A percentile compares a stretch with the other conserved stretches of the same genome.
Conservation (phyloP, 2,113 vertebrate genomes). For the Apistogramma diplotaenia region DNA sequence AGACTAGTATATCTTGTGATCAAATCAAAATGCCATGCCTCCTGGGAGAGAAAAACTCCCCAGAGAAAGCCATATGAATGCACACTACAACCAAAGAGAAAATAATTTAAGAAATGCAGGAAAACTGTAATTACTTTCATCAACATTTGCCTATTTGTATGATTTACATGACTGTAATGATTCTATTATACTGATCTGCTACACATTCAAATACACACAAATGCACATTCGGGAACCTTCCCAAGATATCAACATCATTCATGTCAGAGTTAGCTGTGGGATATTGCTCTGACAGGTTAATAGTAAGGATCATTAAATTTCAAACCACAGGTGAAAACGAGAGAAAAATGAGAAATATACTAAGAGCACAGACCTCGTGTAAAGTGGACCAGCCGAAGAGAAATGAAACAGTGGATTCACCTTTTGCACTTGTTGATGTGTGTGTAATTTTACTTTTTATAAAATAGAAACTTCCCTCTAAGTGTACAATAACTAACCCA, state of each 20-base stretch:
- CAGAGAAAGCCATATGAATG: neutral
- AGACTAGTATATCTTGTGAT: neutral
- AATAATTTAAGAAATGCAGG: neutral
- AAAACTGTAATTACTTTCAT: neutral
- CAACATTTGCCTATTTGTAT: neutral
- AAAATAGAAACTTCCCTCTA: too few species aligned
- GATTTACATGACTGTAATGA: neutral
- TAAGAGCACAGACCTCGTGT: neutral
- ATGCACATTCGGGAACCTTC: neutral
- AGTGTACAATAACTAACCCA: too few species aligned
- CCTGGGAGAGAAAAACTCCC: constrained; percentile 1
- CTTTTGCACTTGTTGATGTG: neutral
- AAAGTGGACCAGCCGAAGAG: neutral
- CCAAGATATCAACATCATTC: neutral
- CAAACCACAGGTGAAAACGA: neutral
- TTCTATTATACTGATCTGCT: neutral
- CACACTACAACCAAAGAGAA: neutral
- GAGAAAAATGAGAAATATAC: neutral
- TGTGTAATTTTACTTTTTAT: neutral
- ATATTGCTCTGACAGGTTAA: neutral
- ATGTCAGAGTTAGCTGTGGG: neutral
- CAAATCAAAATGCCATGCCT: constrained; percentile 6
- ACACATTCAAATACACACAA: neutral
- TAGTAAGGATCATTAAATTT: neutral
- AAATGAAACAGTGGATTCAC: neutral